Percentiles rank a stretch among this genome's conserved stretches.
Conservation (phyloP, 1,140 invertebrate species). For the Camponotus vicinus region DNA sequence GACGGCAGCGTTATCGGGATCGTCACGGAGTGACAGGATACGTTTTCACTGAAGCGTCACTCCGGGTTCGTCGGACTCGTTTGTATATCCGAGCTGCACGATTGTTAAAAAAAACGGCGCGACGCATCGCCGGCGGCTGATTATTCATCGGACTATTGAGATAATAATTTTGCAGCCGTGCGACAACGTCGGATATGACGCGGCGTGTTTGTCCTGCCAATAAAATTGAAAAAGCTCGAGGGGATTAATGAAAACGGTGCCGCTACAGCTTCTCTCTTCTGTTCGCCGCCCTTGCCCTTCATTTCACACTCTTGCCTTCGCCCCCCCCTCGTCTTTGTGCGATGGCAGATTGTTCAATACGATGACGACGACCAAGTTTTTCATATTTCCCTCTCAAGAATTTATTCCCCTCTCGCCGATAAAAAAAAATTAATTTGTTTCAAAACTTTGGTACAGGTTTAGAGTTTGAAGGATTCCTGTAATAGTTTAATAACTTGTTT, state of each 20-base stretch:
- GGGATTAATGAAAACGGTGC: constrained; percentile 31
- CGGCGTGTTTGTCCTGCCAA: constrained; percentile 42
- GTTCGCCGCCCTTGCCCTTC: background rate
- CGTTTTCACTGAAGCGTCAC: constrained; percentile 44
- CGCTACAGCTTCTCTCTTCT: background rate
- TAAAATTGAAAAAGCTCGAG: constrained; percentile 48
- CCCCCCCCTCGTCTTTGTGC: constrained; percentile 15
- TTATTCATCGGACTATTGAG: constrained; percentile 55
- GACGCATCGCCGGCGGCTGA: constrained; percentile 46
- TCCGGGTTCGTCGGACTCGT: constrained; percentile 15
- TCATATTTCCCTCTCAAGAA: background rate
- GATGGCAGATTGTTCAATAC: background rate
- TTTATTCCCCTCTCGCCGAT: background rate
- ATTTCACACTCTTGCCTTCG: constrained; percentile 14
- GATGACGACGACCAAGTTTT: background rate
- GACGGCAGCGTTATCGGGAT: constrained; percentile 40
- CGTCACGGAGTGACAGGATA: constrained; percentile 6
- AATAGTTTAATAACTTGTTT: background rate
- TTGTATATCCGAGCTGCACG: constrained; percentile 28
- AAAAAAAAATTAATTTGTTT: constrained; percentile 12
- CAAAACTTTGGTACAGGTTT: background rate
- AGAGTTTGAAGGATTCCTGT: background rate
- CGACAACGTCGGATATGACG: constrained; percentile 33
- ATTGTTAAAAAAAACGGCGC: constrained; percentile 43
- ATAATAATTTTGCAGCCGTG: constrained; percentile 47